phyloP scores from a whole-genome alignment of 2,113 vertebrate genomes.

The Cyprinus carpio region DNA sequence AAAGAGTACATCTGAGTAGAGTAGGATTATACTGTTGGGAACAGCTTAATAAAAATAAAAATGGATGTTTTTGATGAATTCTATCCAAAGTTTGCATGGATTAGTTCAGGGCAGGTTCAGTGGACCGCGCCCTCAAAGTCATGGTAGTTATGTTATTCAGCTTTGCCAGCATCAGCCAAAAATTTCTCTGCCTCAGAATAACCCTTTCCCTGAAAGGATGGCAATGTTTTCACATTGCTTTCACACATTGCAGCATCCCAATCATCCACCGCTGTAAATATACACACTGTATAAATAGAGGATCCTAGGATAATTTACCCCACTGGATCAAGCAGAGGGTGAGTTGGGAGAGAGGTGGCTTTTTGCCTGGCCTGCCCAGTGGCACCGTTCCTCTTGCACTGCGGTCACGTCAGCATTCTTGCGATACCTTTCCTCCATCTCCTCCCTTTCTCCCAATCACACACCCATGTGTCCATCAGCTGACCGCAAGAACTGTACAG shows the following conservation, averaged over 20 bases:
- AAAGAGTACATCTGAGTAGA: neutral
- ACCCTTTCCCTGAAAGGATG: slow-evolving; percentile 58
- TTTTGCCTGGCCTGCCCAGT: slow-evolving; percentile 61
- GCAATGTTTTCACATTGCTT: slow-evolving; percentile 64
- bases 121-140: slow-evolving; percentile 39
- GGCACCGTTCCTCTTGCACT: slow-evolving; percentile 63
- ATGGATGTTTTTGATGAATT: neutral
- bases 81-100: neutral
- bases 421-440: slow-evolving; percentile 30
- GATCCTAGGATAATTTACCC: slow-evolving; percentile 73
- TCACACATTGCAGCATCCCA: slow-evolving; percentile 67
- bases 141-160: neutral
- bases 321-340: slow-evolving; percentile 68
- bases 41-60: neutral
- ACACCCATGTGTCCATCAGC: neutral
- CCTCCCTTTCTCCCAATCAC: neutral
- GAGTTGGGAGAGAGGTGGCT: slow-evolving; percentile 61
- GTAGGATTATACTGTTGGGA: neutral
- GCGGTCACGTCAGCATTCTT: slow-evolving; percentile 67
- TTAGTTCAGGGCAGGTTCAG: slow-evolving; percentile 38
- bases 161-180: slow-evolving; percentile 39
- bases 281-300: slow-evolving; percentile 76
- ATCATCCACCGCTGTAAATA: slow-evolving; percentile 73
- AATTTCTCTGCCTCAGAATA: slow-evolving; percentile 47
- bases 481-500: slow-evolving; percentile 4